These are phyloP conservation scores for silkworm (Bombyx mori) DNA, from an alignment of 1,140 invertebrate genomes.

Conservation along the genomic window ASM3026992v2 NC_085123.1:7241001-7241500, in stretches of 20 bases:
- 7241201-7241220: conserved; percentile 60
- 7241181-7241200: conserved; percentile 46
- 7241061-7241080: conserved; percentile 19
- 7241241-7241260: conserved; percentile 21
- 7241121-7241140: conserved; percentile 34
- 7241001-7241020: too few species aligned
- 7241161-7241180: conserved; percentile 63
- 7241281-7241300: conserved; percentile 7
- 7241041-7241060: too few species aligned
- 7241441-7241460: too few species aligned
- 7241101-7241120: conserved; percentile 52
- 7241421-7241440: too few species aligned
- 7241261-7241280: conserved; percentile 13
- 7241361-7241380: conserved; percentile 70
- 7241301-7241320: conserved; percentile 8
- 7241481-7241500: too few species aligned
- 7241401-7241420: too few species aligned
- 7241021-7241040: too few species aligned
- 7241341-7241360: conserved; percentile 11
- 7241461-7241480: too few species aligned
- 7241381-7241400: background rate
- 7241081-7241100: conserved; percentile 47
- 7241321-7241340: conserved; percentile 8
- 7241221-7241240: conserved; percentile 57
- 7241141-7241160: conserved; percentile 67